Percentiles rank a stretch among this genome's conserved stretches.
phyloP scores from a whole-genome alignment of 2,113 vertebrate genomes.

The Marmota flaviventris region DNA sequence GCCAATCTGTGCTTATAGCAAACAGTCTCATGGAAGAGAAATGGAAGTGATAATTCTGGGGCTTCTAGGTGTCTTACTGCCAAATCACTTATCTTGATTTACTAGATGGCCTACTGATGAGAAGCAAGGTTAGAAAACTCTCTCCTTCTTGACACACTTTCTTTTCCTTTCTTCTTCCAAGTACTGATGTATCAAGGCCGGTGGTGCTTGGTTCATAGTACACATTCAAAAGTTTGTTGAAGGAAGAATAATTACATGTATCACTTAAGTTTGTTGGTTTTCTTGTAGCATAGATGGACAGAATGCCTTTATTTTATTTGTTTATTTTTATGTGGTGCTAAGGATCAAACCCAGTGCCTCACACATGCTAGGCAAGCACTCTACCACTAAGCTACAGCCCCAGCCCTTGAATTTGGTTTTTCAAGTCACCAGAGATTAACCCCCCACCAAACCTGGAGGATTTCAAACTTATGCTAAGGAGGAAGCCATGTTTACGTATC shows the following conservation, averaged over 20 bases:
- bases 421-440: neutral
- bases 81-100: neutral
- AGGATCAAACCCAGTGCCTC: too few relatives aligned
- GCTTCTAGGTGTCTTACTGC: neutral
- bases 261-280: neutral
- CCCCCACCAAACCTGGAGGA: neutral
- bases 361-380: too few relatives aligned
- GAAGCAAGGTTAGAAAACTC: constrained; percentile 34
- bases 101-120: neutral
- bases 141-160: neutral
- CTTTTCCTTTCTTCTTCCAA: neutral
- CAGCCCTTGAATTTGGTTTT: neutral
- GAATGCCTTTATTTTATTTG: too few relatives aligned
- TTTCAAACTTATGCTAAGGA: neutral
- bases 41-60: neutral
- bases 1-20: neutral
- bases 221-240: neutral
- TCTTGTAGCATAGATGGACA: too few relatives aligned
- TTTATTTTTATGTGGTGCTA: too few relatives aligned
- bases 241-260: neutral
- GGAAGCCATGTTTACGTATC: neutral
- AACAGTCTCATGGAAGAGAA: neutral
- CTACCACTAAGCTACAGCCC: too few relatives aligned
- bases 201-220: neutral
- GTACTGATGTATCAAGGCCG: neutral